These are phyloP conservation scores for Aulostomus chinensis DNA, from an alignment of 2,797 vertebrate genomes.

Conservation along the genomic window DNA sequence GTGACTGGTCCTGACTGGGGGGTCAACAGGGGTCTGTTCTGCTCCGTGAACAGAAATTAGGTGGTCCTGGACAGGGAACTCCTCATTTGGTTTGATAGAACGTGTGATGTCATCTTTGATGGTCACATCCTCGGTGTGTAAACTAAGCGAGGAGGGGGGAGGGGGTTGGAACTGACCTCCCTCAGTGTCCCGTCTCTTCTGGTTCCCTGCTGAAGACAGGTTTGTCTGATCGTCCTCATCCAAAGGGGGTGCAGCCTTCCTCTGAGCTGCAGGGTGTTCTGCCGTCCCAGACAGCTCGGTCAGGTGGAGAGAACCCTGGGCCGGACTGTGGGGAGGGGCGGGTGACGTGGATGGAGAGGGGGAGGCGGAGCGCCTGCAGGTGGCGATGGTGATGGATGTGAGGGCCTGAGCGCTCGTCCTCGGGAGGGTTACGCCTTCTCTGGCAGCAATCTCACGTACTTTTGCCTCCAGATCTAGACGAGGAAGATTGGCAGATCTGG, in stretches of 20 bases:
- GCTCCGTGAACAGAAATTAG: conserved; percentile 3
- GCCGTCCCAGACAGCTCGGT: conserved; percentile 39
- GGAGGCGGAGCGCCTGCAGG: conserved; percentile 66
- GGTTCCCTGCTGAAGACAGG: not conserved
- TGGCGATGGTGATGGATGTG: conserved; percentile 78
- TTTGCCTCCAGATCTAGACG: conserved; percentile 32
- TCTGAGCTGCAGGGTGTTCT: conserved; percentile 5
- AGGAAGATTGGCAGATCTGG: conserved; percentile 6
- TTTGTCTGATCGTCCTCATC: not conserved
- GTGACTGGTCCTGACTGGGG: conserved; percentile 60
- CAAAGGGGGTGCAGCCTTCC: not conserved
- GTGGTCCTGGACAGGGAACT: not conserved
- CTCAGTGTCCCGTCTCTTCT: conserved; percentile 25
- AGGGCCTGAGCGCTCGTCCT: conserved; percentile 49
- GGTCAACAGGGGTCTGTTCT: not conserved
- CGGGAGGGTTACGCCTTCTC: conserved; percentile 46
- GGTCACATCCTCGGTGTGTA: conserved; percentile 5
- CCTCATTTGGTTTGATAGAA: not conserved
- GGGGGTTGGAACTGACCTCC: conserved; percentile 32
- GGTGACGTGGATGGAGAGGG: conserved; percentile 58
- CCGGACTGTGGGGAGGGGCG: conserved; percentile 20
- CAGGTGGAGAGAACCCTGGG: conserved; percentile 36
- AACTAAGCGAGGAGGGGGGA: not conserved
- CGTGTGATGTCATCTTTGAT: not conserved
- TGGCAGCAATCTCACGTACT: conserved; percentile 60